Evolutionary conservation across 2,113 vertebrate genomes (phyloP), one percentile per base, ranked within the genome.

Genomic region (Antigone vipio): DNA sequence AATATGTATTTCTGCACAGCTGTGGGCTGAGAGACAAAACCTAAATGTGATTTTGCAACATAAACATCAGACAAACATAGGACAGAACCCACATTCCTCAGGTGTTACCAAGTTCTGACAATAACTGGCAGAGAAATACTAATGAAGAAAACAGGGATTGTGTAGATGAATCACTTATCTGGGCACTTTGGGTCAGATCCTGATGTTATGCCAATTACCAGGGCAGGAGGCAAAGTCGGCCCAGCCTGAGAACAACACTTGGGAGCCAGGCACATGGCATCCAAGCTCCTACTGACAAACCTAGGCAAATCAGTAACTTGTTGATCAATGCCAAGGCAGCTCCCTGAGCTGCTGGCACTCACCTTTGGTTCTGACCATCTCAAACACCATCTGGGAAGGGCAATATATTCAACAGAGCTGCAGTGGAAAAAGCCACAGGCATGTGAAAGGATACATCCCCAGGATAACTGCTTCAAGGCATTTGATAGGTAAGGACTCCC

Each of bases 391-490:
- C 56, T 4, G 0, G 12, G n/a, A 92, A 44, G 15, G 44, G 11
- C 42, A 78, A 29, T 2, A 23, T 5, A 59, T 42, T 60, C 38
- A 94, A 56, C 4, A 52, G 58, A 2, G 3, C 26, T 27, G 27
- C 52, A 67, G 40, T 12, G 14, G 35, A 38, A 78, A 68, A 74
- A 93, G 60, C 13, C 35, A 84, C 12, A 35, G 17, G 11, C 9
- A 24, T 19, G 22, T 44, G 47, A 95, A 98, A 99, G 99, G 99
- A 99, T 99, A 99, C 99, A 99, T 99, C 97, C 99, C 99, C 98
- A 99, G 97, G 98, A 99, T 99, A 96, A 99, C 99, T 30, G 99
- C 99, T 98, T 99, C 99, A 71, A 99, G 99, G 97, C 99, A 99
- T 99, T 99, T 99, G 97, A 99, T 99, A 85, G 99, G 99, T 93